Conservation (phyloP, 1,140 invertebrate genomes). For the Sesamia nonagrioides region DNA sequence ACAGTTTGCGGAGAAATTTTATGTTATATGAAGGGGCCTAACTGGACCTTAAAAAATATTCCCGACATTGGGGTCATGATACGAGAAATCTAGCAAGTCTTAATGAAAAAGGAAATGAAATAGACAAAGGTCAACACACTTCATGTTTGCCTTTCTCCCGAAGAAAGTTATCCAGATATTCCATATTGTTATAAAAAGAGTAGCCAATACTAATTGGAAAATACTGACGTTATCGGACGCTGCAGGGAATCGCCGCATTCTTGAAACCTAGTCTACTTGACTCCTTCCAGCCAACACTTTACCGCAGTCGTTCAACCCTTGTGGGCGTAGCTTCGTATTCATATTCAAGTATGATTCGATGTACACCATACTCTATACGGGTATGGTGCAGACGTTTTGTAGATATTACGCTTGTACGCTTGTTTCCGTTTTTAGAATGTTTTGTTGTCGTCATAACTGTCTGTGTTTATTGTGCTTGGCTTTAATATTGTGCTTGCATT, state of each 20-base stretch:
- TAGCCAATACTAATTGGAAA: not conserved
- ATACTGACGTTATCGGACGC: conserved; percentile 13
- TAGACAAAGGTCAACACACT: not conserved
- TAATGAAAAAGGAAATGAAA: not conserved
- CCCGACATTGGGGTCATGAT: not conserved
- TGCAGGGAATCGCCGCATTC: conserved; percentile 17
- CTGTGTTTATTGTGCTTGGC: conserved; percentile 33
- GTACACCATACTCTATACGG: not conserved
- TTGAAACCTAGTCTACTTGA: conserved; percentile 28
- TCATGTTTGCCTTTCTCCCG: no score
- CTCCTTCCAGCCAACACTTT: conserved; percentile 2
- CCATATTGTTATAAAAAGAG: not conserved
- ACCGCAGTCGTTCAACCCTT: conserved; percentile 40
- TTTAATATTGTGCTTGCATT: conserved; percentile 37
- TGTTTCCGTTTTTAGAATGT: conserved; percentile 35
- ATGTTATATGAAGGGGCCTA: conserved; percentile 3
- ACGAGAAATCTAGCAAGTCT: not conserved
- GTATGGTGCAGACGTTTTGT: conserved; percentile 29
- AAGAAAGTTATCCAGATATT: conserved; percentile 20
- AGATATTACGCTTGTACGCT: conserved; percentile 36
- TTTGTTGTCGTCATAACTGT: conserved; percentile 28
- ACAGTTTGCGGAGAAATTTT: conserved; percentile 12
- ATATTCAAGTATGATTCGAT: conserved; percentile 10
- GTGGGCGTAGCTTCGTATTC: conserved; percentile 32
- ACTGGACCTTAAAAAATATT: not conserved